These are phyloP conservation scores for Propsilocerus akamusi DNA, from an alignment of 1,140 invertebrate genomes.

Conservation along the genomic window DNA sequence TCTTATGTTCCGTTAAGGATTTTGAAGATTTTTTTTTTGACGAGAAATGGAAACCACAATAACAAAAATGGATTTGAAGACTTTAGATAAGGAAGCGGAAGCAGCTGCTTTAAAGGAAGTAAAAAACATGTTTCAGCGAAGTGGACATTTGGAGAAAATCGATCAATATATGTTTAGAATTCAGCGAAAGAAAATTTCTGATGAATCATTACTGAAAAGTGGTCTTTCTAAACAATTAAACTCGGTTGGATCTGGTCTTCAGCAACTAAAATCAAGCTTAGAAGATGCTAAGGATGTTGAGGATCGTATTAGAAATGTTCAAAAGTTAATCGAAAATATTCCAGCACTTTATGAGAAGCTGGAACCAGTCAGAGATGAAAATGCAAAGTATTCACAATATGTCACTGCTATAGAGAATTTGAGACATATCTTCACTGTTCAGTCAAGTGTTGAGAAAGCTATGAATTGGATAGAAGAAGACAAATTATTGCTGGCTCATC, in stretches of 20 bases:
- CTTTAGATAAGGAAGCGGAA: conserved; percentile 69
- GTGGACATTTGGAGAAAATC: conserved; percentile 89
- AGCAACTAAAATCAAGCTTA: conserved; percentile 66
- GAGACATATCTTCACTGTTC: conserved; percentile 95
- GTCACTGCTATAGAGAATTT: conserved; percentile 95
- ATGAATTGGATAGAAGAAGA: conserved; percentile 88
- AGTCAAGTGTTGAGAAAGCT: conserved; percentile 88
- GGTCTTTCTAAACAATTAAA: conserved; percentile 96
- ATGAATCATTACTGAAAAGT: conserved; percentile 95
- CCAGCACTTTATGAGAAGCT: conserved; percentile 56
- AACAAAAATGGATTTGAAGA: conserved; percentile 56
- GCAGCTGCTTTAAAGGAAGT: conserved; percentile 75
- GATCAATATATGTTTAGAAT: conserved; percentile 32
- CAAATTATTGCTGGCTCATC: conserved; percentile 85
- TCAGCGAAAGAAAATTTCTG: conserved; percentile 73
- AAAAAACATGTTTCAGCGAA: conserved; percentile 81
- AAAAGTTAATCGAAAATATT: conserved; percentile 42
- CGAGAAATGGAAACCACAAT: too few species aligned
- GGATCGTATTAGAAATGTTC: conserved; percentile 37
- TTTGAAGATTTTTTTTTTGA: too few species aligned
- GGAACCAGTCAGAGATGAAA: conserved; percentile 76
- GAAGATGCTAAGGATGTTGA: conserved; percentile 68
- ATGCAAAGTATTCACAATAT: conserved; percentile 85
- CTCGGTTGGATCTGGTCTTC: conserved; percentile 84
- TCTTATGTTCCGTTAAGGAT: too few species aligned